Percentiles rank a stretch among this genome's conserved stretches.
These are phyloP conservation scores for Anthoscopus minutus DNA, from an alignment of 2,113 vertebrate genomes.

Conservation along the genomic window DNA sequence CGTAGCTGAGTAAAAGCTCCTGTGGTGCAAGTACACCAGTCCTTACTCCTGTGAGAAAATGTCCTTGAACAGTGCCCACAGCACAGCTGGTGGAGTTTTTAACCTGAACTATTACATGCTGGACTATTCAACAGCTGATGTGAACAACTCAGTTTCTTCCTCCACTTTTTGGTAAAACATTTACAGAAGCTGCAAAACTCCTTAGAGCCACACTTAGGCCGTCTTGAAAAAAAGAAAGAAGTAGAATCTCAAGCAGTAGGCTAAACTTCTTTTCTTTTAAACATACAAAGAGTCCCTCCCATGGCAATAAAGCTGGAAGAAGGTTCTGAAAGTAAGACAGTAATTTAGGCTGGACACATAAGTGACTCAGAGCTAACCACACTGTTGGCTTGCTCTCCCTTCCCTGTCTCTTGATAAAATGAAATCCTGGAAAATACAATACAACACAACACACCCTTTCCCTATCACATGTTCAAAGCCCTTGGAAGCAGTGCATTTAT, in stretches of 20 bases:
- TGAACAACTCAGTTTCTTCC: rapidly evolving
- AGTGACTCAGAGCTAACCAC: neutral
- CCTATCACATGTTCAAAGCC: neutral
- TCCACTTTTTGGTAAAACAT: neutral
- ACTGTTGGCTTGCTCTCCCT: neutral
- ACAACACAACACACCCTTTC: neutral
- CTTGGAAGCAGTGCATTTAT: neutral
- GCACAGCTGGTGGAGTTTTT: neutral
- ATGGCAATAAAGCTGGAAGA: neutral
- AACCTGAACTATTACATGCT: neutral
- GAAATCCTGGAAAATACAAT: neutral
- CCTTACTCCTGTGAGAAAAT: neutral
- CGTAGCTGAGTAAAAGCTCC: neutral
- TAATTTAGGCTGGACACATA: neutral
- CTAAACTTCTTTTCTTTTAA: neutral
- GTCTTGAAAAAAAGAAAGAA: neutral
- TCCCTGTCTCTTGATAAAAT: neutral
- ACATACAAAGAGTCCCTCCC: neutral
- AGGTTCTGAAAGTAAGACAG: neutral
- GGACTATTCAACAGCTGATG: neutral
- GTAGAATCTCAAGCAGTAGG: neutral
- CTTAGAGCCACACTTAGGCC: neutral
- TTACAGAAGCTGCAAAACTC: neutral
- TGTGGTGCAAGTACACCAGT: neutral
- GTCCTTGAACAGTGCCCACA: neutral